These are phyloP conservation scores for Crossocerus cetratus DNA, from an alignment of 2,888 invertebrate species.

Conservation along the genomic window DNA sequence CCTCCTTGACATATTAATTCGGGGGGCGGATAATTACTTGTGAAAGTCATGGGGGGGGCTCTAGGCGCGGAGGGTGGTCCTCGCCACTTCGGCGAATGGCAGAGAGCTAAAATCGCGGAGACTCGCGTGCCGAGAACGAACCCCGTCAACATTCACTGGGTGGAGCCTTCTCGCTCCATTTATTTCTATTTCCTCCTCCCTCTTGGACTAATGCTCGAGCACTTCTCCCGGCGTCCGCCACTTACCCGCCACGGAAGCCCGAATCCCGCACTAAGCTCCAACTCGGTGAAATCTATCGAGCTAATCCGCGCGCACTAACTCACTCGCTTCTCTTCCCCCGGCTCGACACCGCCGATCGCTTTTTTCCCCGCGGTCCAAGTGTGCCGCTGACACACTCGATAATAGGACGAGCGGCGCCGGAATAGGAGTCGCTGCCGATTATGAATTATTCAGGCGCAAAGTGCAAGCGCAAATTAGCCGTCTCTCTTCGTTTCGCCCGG, in stretches of 20 bases:
- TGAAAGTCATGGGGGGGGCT: too few species aligned
- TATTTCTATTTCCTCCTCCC: slow-evolving; percentile 47
- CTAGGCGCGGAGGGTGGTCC: too few species aligned
- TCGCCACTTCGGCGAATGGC: background rate
- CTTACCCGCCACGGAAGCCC: too few species aligned
- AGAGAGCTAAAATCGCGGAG: background rate
- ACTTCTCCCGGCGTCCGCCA: slow-evolving; percentile 7
- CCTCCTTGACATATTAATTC: too few species aligned
- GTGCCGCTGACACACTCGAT: slow-evolving; percentile 43
- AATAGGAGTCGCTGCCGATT: slow-evolving; percentile 30
- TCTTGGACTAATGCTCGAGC: slow-evolving; percentile 22
- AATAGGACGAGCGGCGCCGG: slow-evolving; percentile 52
- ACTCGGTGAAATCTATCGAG: too few species aligned
- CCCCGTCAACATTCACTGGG: background rate
- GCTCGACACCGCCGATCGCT: too few species aligned
- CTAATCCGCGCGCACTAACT: too few species aligned
- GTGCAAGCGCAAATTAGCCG: slow-evolving; percentile 63
- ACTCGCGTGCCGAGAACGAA: slow-evolving; percentile 9
- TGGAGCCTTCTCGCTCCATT: slow-evolving; percentile 43
- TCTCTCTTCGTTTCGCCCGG: slow-evolving; percentile 63
- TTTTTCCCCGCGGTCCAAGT: too few species aligned
- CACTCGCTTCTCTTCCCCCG: too few species aligned
- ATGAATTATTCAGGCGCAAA: slow-evolving; percentile 60
- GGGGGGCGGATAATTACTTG: too few species aligned
- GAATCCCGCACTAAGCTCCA: too few species aligned